Conservation (phyloP, 2,113 vertebrate species). For the Xiphophorus maculatus region DNA sequence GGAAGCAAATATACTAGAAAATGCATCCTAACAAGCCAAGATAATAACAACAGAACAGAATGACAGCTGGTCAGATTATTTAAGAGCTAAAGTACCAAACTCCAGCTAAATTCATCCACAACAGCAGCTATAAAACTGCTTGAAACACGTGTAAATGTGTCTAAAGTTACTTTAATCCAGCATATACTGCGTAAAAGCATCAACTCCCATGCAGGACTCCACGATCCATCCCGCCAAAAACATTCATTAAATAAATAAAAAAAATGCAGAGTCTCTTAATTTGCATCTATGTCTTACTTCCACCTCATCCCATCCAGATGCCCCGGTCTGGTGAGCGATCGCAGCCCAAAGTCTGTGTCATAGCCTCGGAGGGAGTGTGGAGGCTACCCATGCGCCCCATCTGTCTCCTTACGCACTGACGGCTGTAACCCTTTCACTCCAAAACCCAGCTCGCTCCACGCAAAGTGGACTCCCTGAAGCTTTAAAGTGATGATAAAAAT, state of each 20-base stretch:
- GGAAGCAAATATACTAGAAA: slow-evolving; percentile 19
- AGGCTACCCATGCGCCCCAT: slow-evolving; percentile 54
- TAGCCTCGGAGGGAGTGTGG: slow-evolving; percentile 42
- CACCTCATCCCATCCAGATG: slow-evolving; percentile 56
- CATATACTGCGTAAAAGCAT: slow-evolving; percentile 46
- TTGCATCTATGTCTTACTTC: slow-evolving; percentile 20
- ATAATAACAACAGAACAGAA: background rate
- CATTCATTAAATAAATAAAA: background rate
- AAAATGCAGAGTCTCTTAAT: background rate
- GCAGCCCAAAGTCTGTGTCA: slow-evolving; percentile 56
- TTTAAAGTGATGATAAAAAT: background rate
- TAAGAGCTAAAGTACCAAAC: background rate
- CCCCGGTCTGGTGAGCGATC: slow-evolving; percentile 32
- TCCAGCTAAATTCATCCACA: background rate
- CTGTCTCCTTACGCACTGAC: slow-evolving; percentile 66
- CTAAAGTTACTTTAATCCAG: slow-evolving; percentile 9
- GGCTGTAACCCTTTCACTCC: slow-evolving; percentile 79
- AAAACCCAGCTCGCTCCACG: slow-evolving; percentile 44
- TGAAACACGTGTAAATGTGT: background rate
- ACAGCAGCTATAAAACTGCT: background rate
- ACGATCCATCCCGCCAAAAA: slow-evolving; percentile 5
- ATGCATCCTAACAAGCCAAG: slow-evolving; percentile 9
- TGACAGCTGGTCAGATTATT: background rate
- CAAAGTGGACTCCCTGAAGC: slow-evolving; percentile 30
- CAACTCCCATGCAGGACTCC: slow-evolving; percentile 44